Evolutionary conservation across 2,797 vertebrate species (phyloP).

Genomic region (Spinus olivaceus): DNA sequence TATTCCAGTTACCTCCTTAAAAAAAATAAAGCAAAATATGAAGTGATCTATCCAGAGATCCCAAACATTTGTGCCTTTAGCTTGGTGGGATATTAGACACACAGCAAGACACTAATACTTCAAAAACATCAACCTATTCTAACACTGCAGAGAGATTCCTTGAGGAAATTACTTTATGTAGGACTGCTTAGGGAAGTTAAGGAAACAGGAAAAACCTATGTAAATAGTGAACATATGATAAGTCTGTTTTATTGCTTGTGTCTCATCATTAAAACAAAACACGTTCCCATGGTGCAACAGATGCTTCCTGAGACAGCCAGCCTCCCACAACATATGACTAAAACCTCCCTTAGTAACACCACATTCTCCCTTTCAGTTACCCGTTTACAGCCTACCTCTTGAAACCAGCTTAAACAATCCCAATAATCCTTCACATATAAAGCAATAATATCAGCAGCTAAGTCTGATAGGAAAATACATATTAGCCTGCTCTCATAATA

Average conservation of each 20-base stretch:
- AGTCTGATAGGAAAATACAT: not conserved
- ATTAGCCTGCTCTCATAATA: not conserved
- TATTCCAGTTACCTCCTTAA: not conserved
- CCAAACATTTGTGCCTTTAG: not conserved
- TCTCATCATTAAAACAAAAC: not conserved
- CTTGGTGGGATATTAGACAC: not conserved
- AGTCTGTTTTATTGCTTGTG: not conserved
- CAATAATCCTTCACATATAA: not conserved
- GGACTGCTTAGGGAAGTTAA: not conserved
- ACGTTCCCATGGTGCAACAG: not conserved
- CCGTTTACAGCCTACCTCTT: not conserved
- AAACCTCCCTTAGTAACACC: not conserved
- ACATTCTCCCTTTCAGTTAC: not conserved
- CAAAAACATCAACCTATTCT: not conserved
- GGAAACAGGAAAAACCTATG: slow-evolving; percentile 2
- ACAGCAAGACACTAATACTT: not conserved
- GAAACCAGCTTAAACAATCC: not conserved
- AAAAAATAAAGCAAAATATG: not conserved
- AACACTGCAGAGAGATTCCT: not conserved
- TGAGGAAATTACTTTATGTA: not conserved
- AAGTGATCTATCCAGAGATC: not conserved
- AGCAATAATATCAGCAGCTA: not conserved
- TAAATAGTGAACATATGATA: not conserved
- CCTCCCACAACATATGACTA: not conserved
- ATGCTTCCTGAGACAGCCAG: slow-evolving; percentile 25